Conservation (phyloP, 2,888 invertebrate genomes). For the Arenicola marina region DNA sequence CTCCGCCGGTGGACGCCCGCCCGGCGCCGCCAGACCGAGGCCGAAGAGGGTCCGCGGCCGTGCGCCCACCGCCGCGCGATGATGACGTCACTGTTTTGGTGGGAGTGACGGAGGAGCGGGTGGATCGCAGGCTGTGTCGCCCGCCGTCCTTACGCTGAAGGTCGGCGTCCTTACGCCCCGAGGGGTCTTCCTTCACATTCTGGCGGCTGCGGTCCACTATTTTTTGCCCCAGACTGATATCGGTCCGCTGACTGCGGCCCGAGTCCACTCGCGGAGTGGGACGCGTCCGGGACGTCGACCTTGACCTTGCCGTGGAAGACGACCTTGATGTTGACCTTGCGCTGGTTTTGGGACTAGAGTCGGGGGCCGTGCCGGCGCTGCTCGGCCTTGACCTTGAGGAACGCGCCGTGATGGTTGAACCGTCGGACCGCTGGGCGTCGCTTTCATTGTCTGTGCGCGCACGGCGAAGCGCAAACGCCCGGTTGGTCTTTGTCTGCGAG, state of each 20-base stretch:
- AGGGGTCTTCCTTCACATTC: slow-evolving; percentile 22
- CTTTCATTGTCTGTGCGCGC: slow-evolving; percentile 60
- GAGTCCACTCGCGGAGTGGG: slow-evolving; percentile 12
- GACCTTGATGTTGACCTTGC: not conserved
- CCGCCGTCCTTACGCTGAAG: slow-evolving; percentile 64
- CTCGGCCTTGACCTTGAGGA: slow-evolving; percentile 17
- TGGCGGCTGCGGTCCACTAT: slow-evolving; percentile 46
- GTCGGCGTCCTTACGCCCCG: not conserved
- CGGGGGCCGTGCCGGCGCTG: slow-evolving; percentile 12
- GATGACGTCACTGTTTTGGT: not conserved
- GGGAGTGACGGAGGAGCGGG: not conserved
- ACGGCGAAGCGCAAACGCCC: slow-evolving; percentile 72
- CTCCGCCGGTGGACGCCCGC: not conserved
- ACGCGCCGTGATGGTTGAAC: slow-evolving; percentile 19
- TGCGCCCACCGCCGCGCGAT: not conserved
- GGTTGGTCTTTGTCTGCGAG: slow-evolving; percentile 66
- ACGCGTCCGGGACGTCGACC: slow-evolving; percentile 8
- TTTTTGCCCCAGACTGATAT: slow-evolving; percentile 47
- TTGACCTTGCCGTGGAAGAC: slow-evolving; percentile 4
- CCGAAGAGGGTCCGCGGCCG: not conserved
- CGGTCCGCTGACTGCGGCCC: slow-evolving; percentile 35
- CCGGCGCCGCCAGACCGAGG: not conserved
- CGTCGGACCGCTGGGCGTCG: slow-evolving; percentile 22
- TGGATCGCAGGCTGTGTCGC: slow-evolving; percentile 33
- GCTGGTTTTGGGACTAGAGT: not conserved